A percentile compares a stretch with the other conserved stretches of the same genome.
Evolutionary conservation across 2,113 vertebrate genomes (phyloP).

Genomic region (Falco punctatus): DNA sequence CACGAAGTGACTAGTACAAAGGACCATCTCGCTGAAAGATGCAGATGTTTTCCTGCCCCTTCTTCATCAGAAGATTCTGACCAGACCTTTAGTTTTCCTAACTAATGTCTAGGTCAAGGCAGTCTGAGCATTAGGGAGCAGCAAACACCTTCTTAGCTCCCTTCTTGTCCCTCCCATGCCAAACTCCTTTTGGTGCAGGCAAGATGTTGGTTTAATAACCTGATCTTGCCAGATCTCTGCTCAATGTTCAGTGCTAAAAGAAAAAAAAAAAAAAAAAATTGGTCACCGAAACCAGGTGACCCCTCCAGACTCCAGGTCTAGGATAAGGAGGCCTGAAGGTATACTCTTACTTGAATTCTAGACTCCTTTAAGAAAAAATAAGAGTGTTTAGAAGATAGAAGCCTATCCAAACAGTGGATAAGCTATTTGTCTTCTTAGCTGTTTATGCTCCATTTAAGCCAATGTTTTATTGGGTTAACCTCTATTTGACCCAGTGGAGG

Average conservation of each 20-base stretch:
- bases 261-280: neutral
- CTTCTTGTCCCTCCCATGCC: neutral
- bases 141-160: neutral
- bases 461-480: conserved; percentile 78
- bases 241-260: neutral
- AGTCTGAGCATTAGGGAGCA: neutral
- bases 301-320: neutral
- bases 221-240: neutral
- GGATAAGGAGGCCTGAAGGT: neutral
- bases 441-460: conserved; percentile 78
- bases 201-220: neutral
- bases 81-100: neutral
- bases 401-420: conserved; percentile 49
- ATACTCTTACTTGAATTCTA: neutral
- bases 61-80: neutral
- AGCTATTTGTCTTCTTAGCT: conserved; percentile 70
- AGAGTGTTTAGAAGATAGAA: conserved; percentile 6
- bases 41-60: neutral
- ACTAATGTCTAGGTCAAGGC: neutral
- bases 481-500: conserved; percentile 75
- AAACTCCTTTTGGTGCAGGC: neutral
- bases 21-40: neutral
- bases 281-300: neutral
- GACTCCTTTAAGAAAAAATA: conserved; percentile 13
- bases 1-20: neutral